Evolutionary conservation across 2,888 invertebrate species (phyloP), one percentile per base, ranked within the genome.

Genomic region (Hypercompe scribonia): DNA sequence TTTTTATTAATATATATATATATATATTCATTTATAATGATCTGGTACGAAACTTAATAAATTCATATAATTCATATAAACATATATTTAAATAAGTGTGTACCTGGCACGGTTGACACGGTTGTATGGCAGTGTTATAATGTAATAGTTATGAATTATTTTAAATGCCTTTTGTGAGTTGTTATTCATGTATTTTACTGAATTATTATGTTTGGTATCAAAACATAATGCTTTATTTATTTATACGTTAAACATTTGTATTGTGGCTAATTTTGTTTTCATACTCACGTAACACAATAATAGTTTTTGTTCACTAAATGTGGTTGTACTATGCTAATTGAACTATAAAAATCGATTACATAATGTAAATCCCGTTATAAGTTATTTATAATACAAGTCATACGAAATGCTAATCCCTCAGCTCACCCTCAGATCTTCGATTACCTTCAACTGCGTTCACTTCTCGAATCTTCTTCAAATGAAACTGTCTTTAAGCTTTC

Each of bases 61-160:
- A n/a, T n/a, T n/a, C n/a, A n/a, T n/a, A n/a, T n/a, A n/a, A n/a
- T n/a, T n/a, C n/a, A n/a, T 21, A 21, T 46, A 46, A 46, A 54
- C n/a, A n/a, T 11, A 54, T 54, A 13, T 54, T n/a, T n/a, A n/a
- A 0, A 54, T 54, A 54, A n/a, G n/a, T 54, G n/a, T 58, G 13
- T 58, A 58, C 28, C 28, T 58, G 28, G 3, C n/a, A 54, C 10
- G 31, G 33, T 65, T 3, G n/a, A 54, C 11, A n/a, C n/a, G n/a
- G n/a, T n/a, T n/a, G n/a, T n/a, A n/a, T n/a, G n/a, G n/a, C n/a
- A n/a, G n/a, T n/a, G n/a, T n/a, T n/a, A n/a, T n/a, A n/a, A n/a
- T 54, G n/a, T 50, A 67, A 71, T 61, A 61, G 66, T 21, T 67
- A 34, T 71, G 42, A 67, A 71, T 67, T 67, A 66, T 33, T 34